Evolutionary conservation across 2,888 invertebrate species (phyloP).

Genomic region (Xiphydria camelus): DNA sequence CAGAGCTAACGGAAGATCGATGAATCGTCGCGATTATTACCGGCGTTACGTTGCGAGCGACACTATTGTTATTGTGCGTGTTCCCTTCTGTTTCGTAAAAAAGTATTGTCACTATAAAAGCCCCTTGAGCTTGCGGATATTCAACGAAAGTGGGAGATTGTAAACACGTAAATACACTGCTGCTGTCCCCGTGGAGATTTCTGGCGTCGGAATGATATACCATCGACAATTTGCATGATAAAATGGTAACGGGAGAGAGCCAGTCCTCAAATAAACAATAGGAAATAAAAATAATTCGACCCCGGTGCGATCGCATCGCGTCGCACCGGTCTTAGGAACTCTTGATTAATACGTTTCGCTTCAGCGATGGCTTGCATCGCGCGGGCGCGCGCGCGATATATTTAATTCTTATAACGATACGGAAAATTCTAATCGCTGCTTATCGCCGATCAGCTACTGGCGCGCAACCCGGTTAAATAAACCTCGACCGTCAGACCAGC

Average conservation of each 20-base stretch:
- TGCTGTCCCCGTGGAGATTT: too few relatives aligned
- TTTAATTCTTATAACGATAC: constrained; percentile 25
- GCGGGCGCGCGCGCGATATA: constrained; percentile 13
- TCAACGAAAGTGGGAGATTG: constrained; percentile 24
- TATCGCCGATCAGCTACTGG: background rate
- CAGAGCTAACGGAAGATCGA: too few relatives aligned
- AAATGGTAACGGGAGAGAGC: constrained; percentile 27
- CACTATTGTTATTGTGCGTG: constrained; percentile 1
- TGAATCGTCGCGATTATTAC: too few relatives aligned
- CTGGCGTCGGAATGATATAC: constrained; percentile 1
- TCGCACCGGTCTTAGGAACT: constrained; percentile 34
- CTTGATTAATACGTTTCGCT: constrained; percentile 29
- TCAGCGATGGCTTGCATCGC: constrained; percentile 19
- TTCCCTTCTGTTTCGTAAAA: constrained; percentile 22
- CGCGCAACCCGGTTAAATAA: background rate
- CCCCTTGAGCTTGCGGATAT: constrained; percentile 30
- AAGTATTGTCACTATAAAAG: constrained; percentile 39
- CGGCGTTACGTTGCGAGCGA: background rate
- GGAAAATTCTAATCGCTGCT: constrained; percentile 23
- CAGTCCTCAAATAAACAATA: constrained; percentile 43
- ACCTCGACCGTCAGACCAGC: constrained; percentile 31
- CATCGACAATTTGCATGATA: constrained; percentile 13
- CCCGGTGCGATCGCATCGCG: constrained; percentile 22
- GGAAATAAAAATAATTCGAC: constrained; percentile 40
- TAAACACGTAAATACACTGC: constrained; percentile 22